Base-by-base conservation (phyloP, 2,888 invertebrate species). In the Spialia ferax region DNA sequence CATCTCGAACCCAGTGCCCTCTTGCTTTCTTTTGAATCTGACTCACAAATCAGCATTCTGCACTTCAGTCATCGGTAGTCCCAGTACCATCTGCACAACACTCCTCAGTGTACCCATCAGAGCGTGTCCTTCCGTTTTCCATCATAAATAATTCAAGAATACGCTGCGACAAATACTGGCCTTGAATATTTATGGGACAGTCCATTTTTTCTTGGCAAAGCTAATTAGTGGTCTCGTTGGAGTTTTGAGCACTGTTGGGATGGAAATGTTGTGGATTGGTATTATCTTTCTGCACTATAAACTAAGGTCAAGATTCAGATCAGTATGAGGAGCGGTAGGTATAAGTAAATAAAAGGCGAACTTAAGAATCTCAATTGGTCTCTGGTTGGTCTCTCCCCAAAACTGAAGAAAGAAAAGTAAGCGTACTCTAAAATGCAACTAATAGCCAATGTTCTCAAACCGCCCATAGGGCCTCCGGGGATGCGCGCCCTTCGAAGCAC, bases 131-230 rank as follows among this genome's bases (percentile, higher is more conserved):
- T 23, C 22, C 23, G 22, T 54, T 20, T 10, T 54, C 23, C 52
- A 23, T 54, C 52, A 54, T 54, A 54, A 54, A 54, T 54, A 54
- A 54, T 54, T 54, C 52, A 54, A 7, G 15, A 5, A 15, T 1
- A 42, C 42, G 26, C 52, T 15, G 26, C 52, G 52, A 54, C 52
- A 23, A 23, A 13, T 54, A 54, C 13, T n/a, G 26, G 4, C 52
- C 26, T 26, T 54, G 26, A 22, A 54, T 54, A 54, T 54, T 54
- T 54, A 54, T 54, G 52, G 26, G 6, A 7, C 13, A 54, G 52
- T 54, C n/a, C 52, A 54, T 23, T 54, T 54, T 54, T 54, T 54
- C 52, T 54, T 54, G 22, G 13, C 22, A 22, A 54, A 54, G 52
- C 23, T 54, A 54, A 54, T 54, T 54, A 54, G n/a, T 26, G 23